A percentile compares a stretch with the other conserved stretches of the same genome.
phyloP scores from a whole-genome alignment of 2,797 vertebrate genomes.

The Heliangelus exortis region DNA sequence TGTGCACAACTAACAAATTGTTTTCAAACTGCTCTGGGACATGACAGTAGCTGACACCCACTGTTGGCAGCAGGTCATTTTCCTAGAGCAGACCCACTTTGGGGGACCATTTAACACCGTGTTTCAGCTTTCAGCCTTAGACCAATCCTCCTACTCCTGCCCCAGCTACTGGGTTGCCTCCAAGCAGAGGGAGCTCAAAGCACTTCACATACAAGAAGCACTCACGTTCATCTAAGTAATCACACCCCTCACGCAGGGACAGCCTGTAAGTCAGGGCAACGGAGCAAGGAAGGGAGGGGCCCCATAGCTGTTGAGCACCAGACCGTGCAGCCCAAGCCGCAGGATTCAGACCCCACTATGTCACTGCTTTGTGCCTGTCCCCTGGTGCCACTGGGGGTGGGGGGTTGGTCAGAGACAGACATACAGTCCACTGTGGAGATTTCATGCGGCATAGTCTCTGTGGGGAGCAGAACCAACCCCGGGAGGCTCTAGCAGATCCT shows the following conservation, averaged over 20 bases:
- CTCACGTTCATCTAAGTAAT: background rate
- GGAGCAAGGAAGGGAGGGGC: background rate
- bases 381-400: background rate
- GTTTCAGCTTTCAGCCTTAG: slow-evolving; percentile 28
- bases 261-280: background rate
- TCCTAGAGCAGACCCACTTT: background rate
- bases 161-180: background rate
- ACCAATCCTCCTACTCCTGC: background rate
- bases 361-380: background rate
- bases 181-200: background rate
- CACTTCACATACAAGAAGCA: background rate
- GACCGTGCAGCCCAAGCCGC: background rate
- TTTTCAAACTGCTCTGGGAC: slow-evolving; percentile 5
- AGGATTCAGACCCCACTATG: background rate
- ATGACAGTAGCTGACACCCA: background rate
- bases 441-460: background rate
- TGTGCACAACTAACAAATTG: background rate
- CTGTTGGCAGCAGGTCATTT: background rate
- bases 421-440: background rate
- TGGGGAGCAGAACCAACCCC: background rate
- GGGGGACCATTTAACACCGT: background rate
- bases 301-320: background rate
- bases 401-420: background rate
- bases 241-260: background rate
- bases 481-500: background rate